These are phyloP conservation scores for Caradrina clavipalpis DNA, from an alignment of 2,888 invertebrate genomes.

Conservation along the genomic window DNA sequence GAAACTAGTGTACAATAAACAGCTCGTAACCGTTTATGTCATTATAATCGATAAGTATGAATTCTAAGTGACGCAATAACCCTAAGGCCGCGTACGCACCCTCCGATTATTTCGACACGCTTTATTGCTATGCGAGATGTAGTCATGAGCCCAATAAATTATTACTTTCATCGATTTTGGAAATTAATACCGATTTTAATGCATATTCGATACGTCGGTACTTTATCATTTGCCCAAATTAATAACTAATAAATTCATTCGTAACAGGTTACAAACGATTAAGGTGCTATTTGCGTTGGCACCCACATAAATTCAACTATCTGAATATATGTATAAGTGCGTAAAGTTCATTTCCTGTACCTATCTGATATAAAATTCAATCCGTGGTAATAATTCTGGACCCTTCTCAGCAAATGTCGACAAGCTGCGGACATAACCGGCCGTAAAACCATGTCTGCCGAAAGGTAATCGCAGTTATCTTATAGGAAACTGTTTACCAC, in stretches of 20 bases:
- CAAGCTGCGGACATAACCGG: conserved; percentile 66
- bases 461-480: conserved; percentile 75
- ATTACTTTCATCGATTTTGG: conserved; percentile 36
- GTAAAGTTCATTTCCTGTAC: conserved; percentile 39
- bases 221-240: conserved; percentile 15
- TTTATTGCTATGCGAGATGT: conserved; percentile 79
- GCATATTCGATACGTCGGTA: neutral
- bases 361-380: conserved; percentile 64
- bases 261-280: conserved; percentile 4
- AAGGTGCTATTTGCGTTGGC: conserved; percentile 1
- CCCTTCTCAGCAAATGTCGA: conserved; percentile 60
- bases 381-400: conserved; percentile 60
- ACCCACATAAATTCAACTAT: conserved; percentile 18
- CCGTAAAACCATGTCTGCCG: conserved; percentile 68
- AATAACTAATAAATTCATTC: conserved; percentile 13
- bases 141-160: conserved; percentile 71
- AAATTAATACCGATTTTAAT: conserved; percentile 18
- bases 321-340: neutral
- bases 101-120: conserved; percentile 78
- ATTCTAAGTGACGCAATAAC: conserved; percentile 85
- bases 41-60: conserved; percentile 83
- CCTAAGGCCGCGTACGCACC: conserved; percentile 77
- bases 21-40: conserved; percentile 70
- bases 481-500: conserved; percentile 78
- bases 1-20: conserved; percentile 37